These are phyloP conservation scores for Arrhamphus sclerolepis DNA, from an alignment of 2,797 vertebrate species.

Conservation along the genomic window DNA sequence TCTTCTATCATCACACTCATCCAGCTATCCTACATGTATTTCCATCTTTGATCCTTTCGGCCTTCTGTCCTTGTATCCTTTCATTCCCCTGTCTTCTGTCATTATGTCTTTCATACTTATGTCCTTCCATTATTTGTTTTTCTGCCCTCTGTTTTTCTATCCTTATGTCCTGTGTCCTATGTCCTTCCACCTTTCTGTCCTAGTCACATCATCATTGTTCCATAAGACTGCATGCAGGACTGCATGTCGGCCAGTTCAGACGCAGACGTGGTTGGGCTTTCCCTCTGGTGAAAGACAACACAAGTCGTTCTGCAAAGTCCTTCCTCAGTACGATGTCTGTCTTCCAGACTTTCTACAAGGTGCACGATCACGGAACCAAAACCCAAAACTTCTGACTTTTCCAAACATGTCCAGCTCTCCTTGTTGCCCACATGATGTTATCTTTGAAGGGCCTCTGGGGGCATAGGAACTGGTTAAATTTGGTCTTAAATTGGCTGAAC, in stretches of 20 bases:
- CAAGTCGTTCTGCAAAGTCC: conserved; percentile 50
- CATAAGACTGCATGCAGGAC: conserved; percentile 68
- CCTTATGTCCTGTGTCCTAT: background rate
- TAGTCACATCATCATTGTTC: conserved; percentile 26
- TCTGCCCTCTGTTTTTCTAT: background rate
- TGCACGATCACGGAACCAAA: conserved; percentile 49
- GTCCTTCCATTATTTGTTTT: background rate
- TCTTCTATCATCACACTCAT: too few species aligned
- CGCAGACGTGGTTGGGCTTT: conserved; percentile 55
- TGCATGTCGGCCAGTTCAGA: conserved; percentile 66
- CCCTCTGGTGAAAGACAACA: conserved; percentile 51
- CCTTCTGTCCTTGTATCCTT: too few species aligned
- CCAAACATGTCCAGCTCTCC: too few species aligned
- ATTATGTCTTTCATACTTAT: too few species aligned
- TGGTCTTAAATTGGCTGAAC: too few species aligned
- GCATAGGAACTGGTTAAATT: too few species aligned
- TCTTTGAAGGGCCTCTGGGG: too few species aligned
- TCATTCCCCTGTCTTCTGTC: too few species aligned
- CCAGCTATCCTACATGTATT: too few species aligned
- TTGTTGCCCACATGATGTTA: too few species aligned
- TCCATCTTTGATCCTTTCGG: too few species aligned
- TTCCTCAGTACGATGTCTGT: conserved; percentile 4
- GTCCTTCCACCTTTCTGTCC: background rate
- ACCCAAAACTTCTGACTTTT: too few species aligned
- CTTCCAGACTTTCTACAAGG: conserved; percentile 41